phyloP scores from a whole-genome alignment of 1,140 invertebrate genomes.

The Ceratitis capitata region DNA sequence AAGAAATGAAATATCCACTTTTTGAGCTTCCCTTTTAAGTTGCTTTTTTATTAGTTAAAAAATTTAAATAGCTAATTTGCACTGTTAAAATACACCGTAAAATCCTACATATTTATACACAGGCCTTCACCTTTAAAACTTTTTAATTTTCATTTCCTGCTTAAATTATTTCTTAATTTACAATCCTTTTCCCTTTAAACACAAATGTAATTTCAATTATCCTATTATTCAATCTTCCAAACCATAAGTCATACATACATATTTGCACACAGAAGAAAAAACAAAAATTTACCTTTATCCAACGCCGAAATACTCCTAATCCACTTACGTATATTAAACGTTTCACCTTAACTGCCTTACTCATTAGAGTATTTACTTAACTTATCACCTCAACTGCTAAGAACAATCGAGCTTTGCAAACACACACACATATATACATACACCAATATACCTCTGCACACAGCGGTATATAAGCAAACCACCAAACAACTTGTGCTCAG shows the following conservation, averaged over 20 bases:
- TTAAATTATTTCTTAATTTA: not conserved
- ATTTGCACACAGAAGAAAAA: not conserved
- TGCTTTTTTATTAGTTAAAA: too few relatives aligned
- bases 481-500: not conserved
- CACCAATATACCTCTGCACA: too few relatives aligned
- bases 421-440: not conserved
- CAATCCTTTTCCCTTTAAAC: not conserved
- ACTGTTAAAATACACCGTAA: too few relatives aligned
- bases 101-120: too few relatives aligned
- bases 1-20: too few relatives aligned
- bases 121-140: too few relatives aligned
- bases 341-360: conserved; percentile 2
- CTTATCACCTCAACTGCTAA: not conserved
- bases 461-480: not conserved
- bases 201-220: not conserved
- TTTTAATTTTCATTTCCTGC: too few relatives aligned
- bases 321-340: not conserved
- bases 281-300: not conserved
- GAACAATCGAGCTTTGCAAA: not conserved
- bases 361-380: conserved; percentile 35
- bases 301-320: not conserved
- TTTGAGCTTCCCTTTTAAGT: too few relatives aligned
- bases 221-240: not conserved
- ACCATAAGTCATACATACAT: not conserved
- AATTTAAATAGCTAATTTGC: too few relatives aligned